Base-by-base conservation (phyloP, 2,113 vertebrate genomes). In the Atrichornis clamosus region DNA sequence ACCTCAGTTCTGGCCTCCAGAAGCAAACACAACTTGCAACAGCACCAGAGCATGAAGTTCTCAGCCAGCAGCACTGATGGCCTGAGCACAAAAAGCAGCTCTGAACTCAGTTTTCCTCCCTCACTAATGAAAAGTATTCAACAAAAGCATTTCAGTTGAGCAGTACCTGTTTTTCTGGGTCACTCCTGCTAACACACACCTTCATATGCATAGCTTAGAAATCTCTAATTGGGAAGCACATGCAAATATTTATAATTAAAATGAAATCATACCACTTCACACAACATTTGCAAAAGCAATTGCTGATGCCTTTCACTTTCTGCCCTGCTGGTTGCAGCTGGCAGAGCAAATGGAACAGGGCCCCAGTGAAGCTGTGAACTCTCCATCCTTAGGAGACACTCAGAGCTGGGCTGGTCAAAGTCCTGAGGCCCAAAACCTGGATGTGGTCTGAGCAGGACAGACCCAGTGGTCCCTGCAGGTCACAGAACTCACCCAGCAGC, bases 101-200 rank as follows among this genome's bases (percentile, higher is more conserved):
- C 39, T 70, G 63, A 62, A 80, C 9, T 15, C n/a, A 72, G 35
- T 22, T 63, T 47, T 47, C 18, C 39, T 53, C 75, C 53, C 58
- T 72, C 65, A 13, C 42, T 33, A 37, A 60, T 69, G 46, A 33
- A 50, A 84, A 79, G 9, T 4, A 10, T 16, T 55, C 62, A 65
- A 13, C 16, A 73, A 27, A 37, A 76, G 67, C 65, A 49, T 50
- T 77, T 63, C 33, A 52, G 0, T 1, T 11, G 21, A 68, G 80
- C 27, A 28, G 39, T 14, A 62, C 60, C 50, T 88, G 92, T 82
- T 96, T 88, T 92, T 96, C 90, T 90, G 88, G 55, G 83, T 90
- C 67, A 9, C 53, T 73, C 67, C 73, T 60, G 58, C 78, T 75
- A 47, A 37, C 68, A 9, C 9, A 53, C 47, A 21, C 22, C 10